A percentile compares a stretch with the other conserved stretches of the same genome.
Conservation (phyloP, 2,888 invertebrate genomes). For the Nezara viridula region DNA sequence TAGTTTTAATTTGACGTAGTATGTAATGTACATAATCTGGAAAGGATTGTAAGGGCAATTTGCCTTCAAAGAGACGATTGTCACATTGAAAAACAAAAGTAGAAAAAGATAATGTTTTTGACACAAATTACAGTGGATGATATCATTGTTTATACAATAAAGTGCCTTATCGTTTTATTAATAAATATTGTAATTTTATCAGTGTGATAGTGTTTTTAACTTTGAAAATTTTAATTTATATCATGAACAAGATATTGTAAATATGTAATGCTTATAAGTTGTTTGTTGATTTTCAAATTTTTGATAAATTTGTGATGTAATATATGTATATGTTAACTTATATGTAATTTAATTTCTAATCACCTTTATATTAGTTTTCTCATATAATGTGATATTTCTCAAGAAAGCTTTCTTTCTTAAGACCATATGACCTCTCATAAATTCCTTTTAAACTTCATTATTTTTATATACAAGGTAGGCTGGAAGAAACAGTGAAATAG, state of each 20-base stretch:
- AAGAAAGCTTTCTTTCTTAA: not conserved
- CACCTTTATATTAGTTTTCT: not conserved
- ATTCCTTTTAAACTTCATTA: too few species aligned
- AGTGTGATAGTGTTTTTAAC: not conserved
- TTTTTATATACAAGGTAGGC: too few species aligned
- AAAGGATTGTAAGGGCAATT: not conserved
- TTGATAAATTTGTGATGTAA: not conserved
- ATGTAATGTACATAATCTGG: not conserved
- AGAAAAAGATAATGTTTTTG: not conserved
- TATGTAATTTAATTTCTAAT: not conserved
- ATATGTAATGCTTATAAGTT: not conserved
- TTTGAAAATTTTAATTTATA: not conserved
- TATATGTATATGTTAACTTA: not conserved
- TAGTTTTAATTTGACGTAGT: not conserved
- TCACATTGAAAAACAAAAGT: not conserved
- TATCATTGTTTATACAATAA: not conserved
- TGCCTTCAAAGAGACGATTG: not conserved
- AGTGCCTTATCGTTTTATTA: not conserved
- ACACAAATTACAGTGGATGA: not conserved
- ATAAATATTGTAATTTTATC: constrained; percentile 10
- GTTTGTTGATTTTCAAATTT: not conserved
- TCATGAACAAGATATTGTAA: not conserved
- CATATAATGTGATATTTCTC: not conserved
- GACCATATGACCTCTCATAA: too few species aligned
- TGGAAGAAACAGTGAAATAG: too few species aligned